Evolutionary conservation across 2,113 vertebrate species (phyloP), one percentile per base, ranked within the genome.

Genomic region (Carassius gibelio): DNA sequence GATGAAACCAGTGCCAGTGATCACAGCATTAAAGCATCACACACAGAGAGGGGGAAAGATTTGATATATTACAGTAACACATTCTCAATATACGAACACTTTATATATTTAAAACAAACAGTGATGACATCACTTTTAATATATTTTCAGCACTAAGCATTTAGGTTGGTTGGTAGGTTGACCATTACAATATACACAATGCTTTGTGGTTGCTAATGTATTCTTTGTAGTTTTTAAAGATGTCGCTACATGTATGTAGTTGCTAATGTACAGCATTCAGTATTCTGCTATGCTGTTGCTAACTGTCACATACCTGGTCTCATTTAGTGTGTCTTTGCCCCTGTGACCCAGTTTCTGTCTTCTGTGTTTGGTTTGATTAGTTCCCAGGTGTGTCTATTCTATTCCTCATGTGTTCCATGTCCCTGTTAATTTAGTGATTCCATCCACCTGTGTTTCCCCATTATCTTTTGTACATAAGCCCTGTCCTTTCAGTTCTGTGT

Each of bases 1-100:
- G 4, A 66, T 69, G 23, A 52, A 52, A 81, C 30, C 80, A 36
- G 64, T 55, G 62, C 80, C 80, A 81, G 64, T 34, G 45, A 52
- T 52, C 26, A 69, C 45, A 81, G 62, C 64, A 81, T 52, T 52
- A 69, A 81, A 69, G 75, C 50, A 4, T 34, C 9, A 15, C 30
- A 10, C n/a, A 26, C 15, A 52, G 62, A 36, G 62, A 69, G 75
- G 4, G 74, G 26, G 45, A 68, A 81, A 52, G 23, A 81, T 81
- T 52, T 81, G 42, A 81, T n/a, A 52, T 81, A 52, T 68, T 34
- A 21, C 19, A 50, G 9, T 81, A 52, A 50, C 45, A 50, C 26
- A 34, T 52, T 55, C 75, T 55, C 75, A 19, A 81, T 68, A 50
- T 30, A 50, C 30, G 10, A 42, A 34, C 59, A 66, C 42, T 62